A percentile compares a stretch with the other conserved stretches of the same genome.
phyloP scores from a whole-genome alignment of 2,888 invertebrate species.

The Leucophenga montana region DNA sequence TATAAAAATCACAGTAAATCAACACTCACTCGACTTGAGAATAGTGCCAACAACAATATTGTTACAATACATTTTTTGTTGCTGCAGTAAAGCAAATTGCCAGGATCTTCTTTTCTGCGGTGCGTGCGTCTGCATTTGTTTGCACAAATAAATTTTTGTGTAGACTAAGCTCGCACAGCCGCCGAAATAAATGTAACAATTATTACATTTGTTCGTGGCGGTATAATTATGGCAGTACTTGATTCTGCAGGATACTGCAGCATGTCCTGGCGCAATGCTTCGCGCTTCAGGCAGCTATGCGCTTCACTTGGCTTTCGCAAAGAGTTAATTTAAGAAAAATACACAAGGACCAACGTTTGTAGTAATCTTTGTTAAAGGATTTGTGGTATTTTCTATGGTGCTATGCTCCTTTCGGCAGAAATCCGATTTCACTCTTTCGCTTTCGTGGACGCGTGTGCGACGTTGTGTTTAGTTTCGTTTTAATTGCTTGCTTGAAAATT shows the following conservation, averaged over 20 bases:
- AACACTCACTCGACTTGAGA: not conserved
- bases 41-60: not conserved
- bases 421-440: conserved; percentile 44
- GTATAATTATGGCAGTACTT: conserved; percentile 7
- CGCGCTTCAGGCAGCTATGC: conserved; percentile 29
- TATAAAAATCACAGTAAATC: conserved; percentile 51
- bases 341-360: conserved; percentile 26
- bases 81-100: conserved; percentile 58
- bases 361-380: conserved; percentile 44
- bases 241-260: conserved; percentile 22
- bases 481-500: conserved; percentile 66
- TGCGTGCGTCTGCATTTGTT: conserved; percentile 50
- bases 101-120: conserved; percentile 50
- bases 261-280: not conserved
- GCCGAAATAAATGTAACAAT: conserved; percentile 50
- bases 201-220: conserved; percentile 61
- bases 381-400: conserved; percentile 31
- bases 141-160: conserved; percentile 42
- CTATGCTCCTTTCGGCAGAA: conserved; percentile 33
- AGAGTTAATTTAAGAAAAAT: conserved; percentile 67
- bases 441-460: conserved; percentile 49
- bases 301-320: conserved; percentile 49
- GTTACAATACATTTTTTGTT: no score
- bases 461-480: conserved; percentile 50
- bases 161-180: conserved; percentile 51